These are phyloP conservation scores for Caenorhabditis zanzibari DNA, from an alignment of 2,888 invertebrate species.

Conservation along the genomic window DNA sequence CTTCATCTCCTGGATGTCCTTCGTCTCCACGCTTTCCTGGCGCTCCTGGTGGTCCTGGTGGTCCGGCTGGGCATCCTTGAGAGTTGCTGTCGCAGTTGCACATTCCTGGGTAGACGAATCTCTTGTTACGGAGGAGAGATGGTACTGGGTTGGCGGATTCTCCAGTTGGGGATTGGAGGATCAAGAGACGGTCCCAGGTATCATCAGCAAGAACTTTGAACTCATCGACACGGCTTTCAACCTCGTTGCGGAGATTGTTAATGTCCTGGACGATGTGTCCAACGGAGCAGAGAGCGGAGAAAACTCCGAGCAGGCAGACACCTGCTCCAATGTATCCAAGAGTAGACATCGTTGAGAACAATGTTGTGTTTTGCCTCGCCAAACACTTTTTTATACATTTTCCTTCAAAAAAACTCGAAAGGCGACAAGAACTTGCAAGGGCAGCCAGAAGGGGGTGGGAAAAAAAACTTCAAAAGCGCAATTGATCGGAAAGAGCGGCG, in stretches of 20 bases:
- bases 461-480: constrained; percentile 31
- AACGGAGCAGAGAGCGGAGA: constrained; percentile 71
- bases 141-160: constrained; percentile 70
- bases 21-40: constrained; percentile 74
- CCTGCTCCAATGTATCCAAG: constrained; percentile 70
- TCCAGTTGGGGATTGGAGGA: constrained; percentile 74
- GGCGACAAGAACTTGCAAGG: constrained; percentile 48
- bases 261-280: constrained; percentile 75
- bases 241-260: constrained; percentile 72
- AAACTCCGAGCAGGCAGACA: constrained; percentile 69
- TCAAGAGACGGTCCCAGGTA: constrained; percentile 75
- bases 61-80: constrained; percentile 75
- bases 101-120: constrained; percentile 74
- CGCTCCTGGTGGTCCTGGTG: constrained; percentile 73
- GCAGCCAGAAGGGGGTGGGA: constrained; percentile 9
- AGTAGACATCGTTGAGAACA: constrained; percentile 65
- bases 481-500: constrained; percentile 34
- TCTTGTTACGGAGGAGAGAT: constrained; percentile 69
- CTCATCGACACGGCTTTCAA: constrained; percentile 68
- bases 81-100: constrained; percentile 73
- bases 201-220: constrained; percentile 75
- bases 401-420: constrained; percentile 44
- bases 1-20: constrained; percentile 71
- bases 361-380: constrained; percentile 18
- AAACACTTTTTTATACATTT: constrained; percentile 41